Evolutionary conservation across 1,140 invertebrate genomes (phyloP).

Genomic region (Phymastichus coffea): DNA sequence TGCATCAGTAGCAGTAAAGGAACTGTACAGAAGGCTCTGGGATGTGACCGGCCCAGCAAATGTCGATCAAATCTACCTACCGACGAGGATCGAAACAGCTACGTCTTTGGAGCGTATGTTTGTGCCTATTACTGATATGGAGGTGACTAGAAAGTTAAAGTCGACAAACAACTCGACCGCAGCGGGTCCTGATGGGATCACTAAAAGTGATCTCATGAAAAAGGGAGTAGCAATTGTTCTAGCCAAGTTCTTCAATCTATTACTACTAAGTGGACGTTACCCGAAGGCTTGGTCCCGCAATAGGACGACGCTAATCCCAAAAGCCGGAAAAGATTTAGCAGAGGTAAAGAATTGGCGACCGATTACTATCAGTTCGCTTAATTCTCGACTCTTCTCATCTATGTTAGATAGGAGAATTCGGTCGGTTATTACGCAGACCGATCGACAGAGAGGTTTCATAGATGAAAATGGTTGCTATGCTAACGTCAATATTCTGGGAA

Average conservation of each 20-base stretch:
- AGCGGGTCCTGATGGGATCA: background rate
- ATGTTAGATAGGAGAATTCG: constrained; percentile 3
- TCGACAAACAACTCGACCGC: background rate
- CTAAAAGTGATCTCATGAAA: too few relatives aligned
- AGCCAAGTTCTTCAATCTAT: constrained; percentile 29
- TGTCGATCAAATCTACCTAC: too few relatives aligned
- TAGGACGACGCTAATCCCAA: too few relatives aligned
- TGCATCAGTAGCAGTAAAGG: fast-evolving
- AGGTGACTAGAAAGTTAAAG: background rate
- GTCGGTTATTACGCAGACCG: background rate
- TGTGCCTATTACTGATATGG: background rate
- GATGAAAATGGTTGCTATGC: too few relatives aligned
- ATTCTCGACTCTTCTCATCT: too few relatives aligned
- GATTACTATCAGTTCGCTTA: too few relatives aligned
- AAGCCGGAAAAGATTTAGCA: too few relatives aligned
- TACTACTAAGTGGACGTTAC: background rate
- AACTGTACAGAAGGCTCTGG: background rate
- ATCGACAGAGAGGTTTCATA: constrained; percentile 35
- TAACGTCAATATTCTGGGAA: background rate
- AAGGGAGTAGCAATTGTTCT: too few relatives aligned
- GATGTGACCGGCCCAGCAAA: too few relatives aligned
- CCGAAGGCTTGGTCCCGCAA: constrained; percentile 29
- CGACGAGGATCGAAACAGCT: background rate
- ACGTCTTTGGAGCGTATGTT: too few relatives aligned
- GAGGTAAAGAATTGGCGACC: too few relatives aligned